A percentile compares a stretch with the other conserved stretches of the same genome.
Conservation (phyloP, 1,140 invertebrate genomes). For the Periplaneta americana region DNA sequence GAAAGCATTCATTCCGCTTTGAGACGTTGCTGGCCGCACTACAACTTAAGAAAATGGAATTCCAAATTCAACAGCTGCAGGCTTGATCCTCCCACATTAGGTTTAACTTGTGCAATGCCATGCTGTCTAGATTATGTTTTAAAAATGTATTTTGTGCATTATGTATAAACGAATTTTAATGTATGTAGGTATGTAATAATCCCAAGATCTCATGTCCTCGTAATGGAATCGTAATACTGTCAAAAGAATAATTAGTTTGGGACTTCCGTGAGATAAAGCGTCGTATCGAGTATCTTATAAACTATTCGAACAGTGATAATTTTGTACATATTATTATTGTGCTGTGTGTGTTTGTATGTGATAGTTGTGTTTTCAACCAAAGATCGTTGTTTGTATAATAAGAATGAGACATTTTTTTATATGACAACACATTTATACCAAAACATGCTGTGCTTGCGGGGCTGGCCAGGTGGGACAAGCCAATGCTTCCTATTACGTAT, state of each 20-base stretch:
- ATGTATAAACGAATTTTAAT: slow-evolving; percentile 5
- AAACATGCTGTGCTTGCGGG: slow-evolving; percentile 16
- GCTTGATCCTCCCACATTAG: not conserved
- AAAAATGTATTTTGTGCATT: slow-evolving; percentile 7
- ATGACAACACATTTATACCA: slow-evolving; percentile 20
- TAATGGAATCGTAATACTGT: not conserved
- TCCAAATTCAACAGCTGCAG: no score
- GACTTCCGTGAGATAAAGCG: not conserved
- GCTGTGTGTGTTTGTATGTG: slow-evolving; percentile 16
- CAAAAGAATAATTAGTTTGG: not conserved
- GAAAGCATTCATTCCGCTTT: no score
- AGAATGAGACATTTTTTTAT: slow-evolving; percentile 17
- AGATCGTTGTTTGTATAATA: slow-evolving; percentile 21
- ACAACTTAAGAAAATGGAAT: no score
- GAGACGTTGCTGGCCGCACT: not conserved
- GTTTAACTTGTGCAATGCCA: not conserved
- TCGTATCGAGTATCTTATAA: no score
- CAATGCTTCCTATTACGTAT: slow-evolving; percentile 20
- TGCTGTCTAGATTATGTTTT: not conserved
- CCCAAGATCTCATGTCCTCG: slow-evolving; percentile 6
- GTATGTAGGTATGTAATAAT: slow-evolving; percentile 11
- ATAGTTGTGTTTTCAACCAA: slow-evolving; percentile 21
- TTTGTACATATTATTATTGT: slow-evolving; percentile 11
- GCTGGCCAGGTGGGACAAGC: not conserved
- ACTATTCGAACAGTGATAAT: slow-evolving; percentile 3